These are phyloP conservation scores for Zeuzera pyrina DNA, from an alignment of 2,888 invertebrate genomes.

Conservation along the genomic window DNA sequence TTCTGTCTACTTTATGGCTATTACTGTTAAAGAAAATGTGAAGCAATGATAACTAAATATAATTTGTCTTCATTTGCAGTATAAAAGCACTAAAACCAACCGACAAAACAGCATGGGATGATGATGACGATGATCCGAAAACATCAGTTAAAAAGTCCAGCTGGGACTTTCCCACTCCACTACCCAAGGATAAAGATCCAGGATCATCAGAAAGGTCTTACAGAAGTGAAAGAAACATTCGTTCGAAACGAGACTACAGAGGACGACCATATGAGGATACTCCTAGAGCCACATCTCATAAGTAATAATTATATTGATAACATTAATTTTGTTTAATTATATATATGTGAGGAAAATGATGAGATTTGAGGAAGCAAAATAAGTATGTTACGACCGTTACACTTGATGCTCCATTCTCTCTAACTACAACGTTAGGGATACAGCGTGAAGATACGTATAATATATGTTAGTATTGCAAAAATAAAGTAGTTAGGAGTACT, in stretches of 20 bases:
- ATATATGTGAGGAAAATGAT: no score
- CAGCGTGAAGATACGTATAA: no score
- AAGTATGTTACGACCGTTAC: no score
- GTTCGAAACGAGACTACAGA: constrained; percentile 47
- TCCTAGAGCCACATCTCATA: constrained; percentile 90
- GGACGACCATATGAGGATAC: constrained; percentile 76
- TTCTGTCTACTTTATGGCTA: no score
- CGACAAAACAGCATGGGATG: constrained; percentile 82
- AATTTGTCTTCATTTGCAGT: constrained; percentile 42
- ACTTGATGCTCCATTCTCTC: no score
- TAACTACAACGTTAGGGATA: no score
- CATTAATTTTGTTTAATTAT: no score
- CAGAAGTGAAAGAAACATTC: constrained; percentile 33
- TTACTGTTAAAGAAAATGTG: neutral
- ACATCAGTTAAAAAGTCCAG: constrained; percentile 79
- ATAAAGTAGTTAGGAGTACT: no score
- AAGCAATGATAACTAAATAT: no score
- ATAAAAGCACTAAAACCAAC: constrained; percentile 68
- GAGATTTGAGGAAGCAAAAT: no score
- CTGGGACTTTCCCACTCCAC: constrained; percentile 96
- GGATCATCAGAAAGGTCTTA: constrained; percentile 44
- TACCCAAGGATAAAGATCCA: constrained; percentile 48
- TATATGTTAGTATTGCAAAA: no score
- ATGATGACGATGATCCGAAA: constrained; percentile 82
- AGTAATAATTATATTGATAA: no score